A percentile compares a stretch with the other conserved stretches of the same genome.
Evolutionary conservation across 2,797 vertebrate species (phyloP).

Genomic region (Falco columbarius): DNA sequence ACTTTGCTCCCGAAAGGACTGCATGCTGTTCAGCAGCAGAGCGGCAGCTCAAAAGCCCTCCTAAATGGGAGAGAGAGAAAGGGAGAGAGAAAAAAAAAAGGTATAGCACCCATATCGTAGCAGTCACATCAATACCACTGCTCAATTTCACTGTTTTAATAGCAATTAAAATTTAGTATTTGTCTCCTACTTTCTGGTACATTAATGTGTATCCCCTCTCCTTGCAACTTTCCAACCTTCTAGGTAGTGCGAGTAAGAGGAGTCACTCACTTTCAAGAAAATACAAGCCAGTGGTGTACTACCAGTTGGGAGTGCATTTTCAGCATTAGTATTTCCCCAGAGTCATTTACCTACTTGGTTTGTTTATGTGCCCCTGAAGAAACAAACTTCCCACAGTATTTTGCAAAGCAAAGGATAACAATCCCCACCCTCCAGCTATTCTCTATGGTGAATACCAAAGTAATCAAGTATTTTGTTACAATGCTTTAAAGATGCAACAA

Average conservation of each 20-base stretch:
- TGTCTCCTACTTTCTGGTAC: not conserved
- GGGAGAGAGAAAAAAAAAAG: not conserved
- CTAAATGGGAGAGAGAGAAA: slow-evolving; percentile 42
- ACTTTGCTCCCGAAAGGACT: slow-evolving; percentile 86
- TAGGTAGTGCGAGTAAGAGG: not conserved
- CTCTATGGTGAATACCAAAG: not conserved
- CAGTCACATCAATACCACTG: not conserved
- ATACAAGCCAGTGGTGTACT: not conserved
- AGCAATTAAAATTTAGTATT: not conserved
- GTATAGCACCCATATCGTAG: slow-evolving; percentile 1
- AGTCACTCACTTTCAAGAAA: not conserved
- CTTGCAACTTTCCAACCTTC: not conserved
- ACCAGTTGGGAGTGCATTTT: not conserved
- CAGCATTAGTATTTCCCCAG: not conserved
- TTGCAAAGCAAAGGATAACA: not conserved
- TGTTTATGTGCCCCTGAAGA: not conserved
- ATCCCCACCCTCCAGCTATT: not conserved
- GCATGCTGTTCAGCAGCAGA: slow-evolving; percentile 82
- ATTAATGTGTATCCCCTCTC: not conserved
- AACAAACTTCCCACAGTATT: not conserved
- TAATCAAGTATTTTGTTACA: not conserved
- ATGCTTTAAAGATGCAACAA: not conserved
- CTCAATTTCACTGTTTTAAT: not conserved
- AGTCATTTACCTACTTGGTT: not conserved
- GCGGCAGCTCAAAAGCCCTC: slow-evolving; percentile 73